Base-by-base conservation (phyloP, 2,888 invertebrate species). In the Pomacea canaliculata region DNA sequence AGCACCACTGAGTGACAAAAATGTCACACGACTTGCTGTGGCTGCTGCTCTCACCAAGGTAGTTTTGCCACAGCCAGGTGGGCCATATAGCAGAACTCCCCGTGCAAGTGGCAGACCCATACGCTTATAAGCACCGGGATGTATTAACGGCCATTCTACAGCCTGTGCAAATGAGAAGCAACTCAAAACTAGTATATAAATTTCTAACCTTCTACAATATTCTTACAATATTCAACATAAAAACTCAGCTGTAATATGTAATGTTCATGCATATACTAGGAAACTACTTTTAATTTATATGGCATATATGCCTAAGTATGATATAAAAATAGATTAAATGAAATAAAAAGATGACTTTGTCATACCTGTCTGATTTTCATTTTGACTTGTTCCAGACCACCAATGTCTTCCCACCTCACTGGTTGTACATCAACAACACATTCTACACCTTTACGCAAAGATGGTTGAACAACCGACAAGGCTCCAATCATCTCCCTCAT, bases 41-140 rank as follows among this genome's bases (percentile, higher is more conserved):
- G 94, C 93, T 59, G 93, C 88, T 23, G 93, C 93, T 83, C 93
- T 91, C 7, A 93, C 93, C 71, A 94, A 89, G 9, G 92, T 93
- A 0, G 94, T 94, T 89, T 94, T 94, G n/a, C 93, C 93, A 89
- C 94, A 94, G 1, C 94, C 94, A 0, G 94, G 94, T 9, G 94
- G 94, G 0, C 94, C 94, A 87, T 93, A 93, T 13, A 94, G 89
- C 67, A 94, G 87, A 59, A 94, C 91, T 49, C 94, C 93, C 49
- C 80, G 79, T 5, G 88, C 84, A 37, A 81, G 77, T 10, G 84
- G 83, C 67, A 88, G 73, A 19, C 86, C 87, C 84, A 88, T 80
- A 48, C 85, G 80, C 12, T 60, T 67, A 77, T 87, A 86, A 0
- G 86, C 85, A 18, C 85, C 88, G 23, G 87, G 84, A 71, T 88